Conservation (phyloP, 2,888 invertebrate genomes). For the Salpingus planirostris region DNA sequence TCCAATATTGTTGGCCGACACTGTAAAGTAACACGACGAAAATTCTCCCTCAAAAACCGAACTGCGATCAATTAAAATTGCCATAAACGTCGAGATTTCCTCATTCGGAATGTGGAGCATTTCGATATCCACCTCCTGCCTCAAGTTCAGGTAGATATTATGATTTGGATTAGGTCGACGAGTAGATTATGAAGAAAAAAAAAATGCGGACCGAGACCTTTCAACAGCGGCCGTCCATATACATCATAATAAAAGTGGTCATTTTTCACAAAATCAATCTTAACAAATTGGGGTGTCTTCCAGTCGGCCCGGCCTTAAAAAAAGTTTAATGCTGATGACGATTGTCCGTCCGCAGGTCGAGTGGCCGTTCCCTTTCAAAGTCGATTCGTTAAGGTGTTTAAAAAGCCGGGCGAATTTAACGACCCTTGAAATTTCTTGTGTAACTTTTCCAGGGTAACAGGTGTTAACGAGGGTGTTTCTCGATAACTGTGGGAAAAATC, state of each 20-base stretch:
- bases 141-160: too few relatives aligned
- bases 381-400: conserved; percentile 15
- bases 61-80: too few relatives aligned
- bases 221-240: conserved; percentile 15
- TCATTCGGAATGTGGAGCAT: too few relatives aligned
- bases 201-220: too few relatives aligned
- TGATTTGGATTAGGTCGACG: too few relatives aligned
- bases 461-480: conserved; percentile 14
- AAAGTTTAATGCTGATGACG: conserved; percentile 4
- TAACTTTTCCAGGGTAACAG: conserved; percentile 11
- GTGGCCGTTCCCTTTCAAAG: conserved; percentile 8
- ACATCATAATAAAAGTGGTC: conserved; percentile 34
- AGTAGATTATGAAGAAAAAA: not conserved
- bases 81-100: too few relatives aligned
- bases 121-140: too few relatives aligned
- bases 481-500: conserved; percentile 10
- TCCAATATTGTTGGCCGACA: too few relatives aligned
- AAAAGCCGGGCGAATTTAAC: conserved; percentile 10
- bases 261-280: conserved; percentile 29
- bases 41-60: too few relatives aligned
- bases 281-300: conserved; percentile 17
- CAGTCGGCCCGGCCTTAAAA: conserved; percentile 3
- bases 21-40: too few relatives aligned
- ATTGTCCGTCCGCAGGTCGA: conserved; percentile 9
- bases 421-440: conserved; percentile 16